These are phyloP conservation scores for Scelioninae gen. 1 DNA, from an alignment of 2,888 invertebrate genomes.

Conservation along the genomic window DNA sequence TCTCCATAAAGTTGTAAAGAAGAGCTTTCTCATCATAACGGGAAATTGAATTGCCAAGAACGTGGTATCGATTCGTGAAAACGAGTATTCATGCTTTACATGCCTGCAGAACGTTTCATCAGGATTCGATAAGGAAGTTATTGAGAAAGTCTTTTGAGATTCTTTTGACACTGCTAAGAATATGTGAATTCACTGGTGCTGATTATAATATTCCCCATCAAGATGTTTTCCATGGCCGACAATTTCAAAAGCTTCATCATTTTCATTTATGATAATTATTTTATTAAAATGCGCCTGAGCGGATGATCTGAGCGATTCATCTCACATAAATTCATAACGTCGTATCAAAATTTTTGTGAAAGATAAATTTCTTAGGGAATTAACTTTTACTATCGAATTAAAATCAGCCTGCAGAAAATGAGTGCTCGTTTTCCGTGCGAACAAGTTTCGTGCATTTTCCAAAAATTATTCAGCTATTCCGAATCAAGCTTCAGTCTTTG, in stretches of 20 bases:
- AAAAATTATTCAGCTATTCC: slow-evolving; percentile 32
- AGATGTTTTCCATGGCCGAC: slow-evolving; percentile 11
- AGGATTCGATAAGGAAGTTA: slow-evolving; percentile 60
- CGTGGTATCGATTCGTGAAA: slow-evolving; percentile 58
- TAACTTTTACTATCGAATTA: slow-evolving; percentile 21
- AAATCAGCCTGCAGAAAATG: slow-evolving; percentile 21
- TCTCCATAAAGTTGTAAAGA: slow-evolving; percentile 44
- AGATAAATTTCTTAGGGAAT: slow-evolving; percentile 12
- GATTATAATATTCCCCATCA: slow-evolving; percentile 44
- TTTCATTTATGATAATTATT: slow-evolving; percentile 56
- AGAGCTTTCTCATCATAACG: slow-evolving; percentile 48
- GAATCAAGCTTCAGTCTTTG: not conserved
- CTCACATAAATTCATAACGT: slow-evolving; percentile 32
- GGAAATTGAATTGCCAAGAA: slow-evolving; percentile 58
- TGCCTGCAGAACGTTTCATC: slow-evolving; percentile 59
- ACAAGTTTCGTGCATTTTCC: slow-evolving; percentile 36
- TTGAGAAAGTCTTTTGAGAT: slow-evolving; percentile 47
- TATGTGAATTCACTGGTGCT: slow-evolving; percentile 34
- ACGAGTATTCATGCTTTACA: slow-evolving; percentile 56
- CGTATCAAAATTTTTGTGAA: slow-evolving; percentile 1
- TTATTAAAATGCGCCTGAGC: slow-evolving; percentile 25
- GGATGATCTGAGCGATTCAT: slow-evolving; percentile 13
- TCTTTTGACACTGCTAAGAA: slow-evolving; percentile 53
- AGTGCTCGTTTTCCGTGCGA: slow-evolving; percentile 33
- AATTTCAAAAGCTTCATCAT: slow-evolving; percentile 31